Base-by-base conservation (phyloP, 2,797 vertebrate genomes). In the Parauchenoglanis ngamensis region DNA sequence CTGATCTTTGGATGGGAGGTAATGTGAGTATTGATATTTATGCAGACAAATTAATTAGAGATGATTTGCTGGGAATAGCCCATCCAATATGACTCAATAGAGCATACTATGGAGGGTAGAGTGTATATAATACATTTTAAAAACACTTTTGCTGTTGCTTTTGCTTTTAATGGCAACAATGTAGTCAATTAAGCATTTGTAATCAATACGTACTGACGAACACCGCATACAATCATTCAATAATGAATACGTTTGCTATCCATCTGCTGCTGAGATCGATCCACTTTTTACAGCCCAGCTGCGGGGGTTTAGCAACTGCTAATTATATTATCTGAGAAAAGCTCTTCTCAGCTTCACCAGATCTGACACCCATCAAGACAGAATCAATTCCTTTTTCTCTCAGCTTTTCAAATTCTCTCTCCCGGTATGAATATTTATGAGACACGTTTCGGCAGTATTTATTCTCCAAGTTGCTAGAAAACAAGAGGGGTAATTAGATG, bases 401-500 rank as follows among this genome's bases (percentile, higher is more conserved):
- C 83, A 77, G 46, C 70, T 85, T 90, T 89, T 85, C 46, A 87
- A 89, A 86, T 92, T 90, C 89, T 90, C 83, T 84, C 44, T 83
- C 86, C 76, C 77, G 3, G 56, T 89, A 94, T 94, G 94, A 95
- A 96, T 91, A 92, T 91, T 94, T 91, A 95, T 94, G 92, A 85
- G 87, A 89, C 92, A 81, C 92, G 83, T 93, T 92, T 91, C 92
- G 93, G 17, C 93, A 91, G 92, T 94, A 94, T 95, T 95, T 95
- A 94, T 91, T 92, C 93, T 92, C 90, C 92, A 90, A 94, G 91
- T 94, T 91, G 92, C 89, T 56, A 92, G 92, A 93, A 93, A 93
- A 94, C 91, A 91, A 91, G 92, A 93, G 91, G 93, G 93, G 89
- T 91, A 96, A 95, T 95, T 95, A 96, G 94, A 93, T 90, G 90